These are phyloP conservation scores for Phyllostomus discolor DNA, from an alignment of 2,113 vertebrate species.

Conservation along the genomic window DNA sequence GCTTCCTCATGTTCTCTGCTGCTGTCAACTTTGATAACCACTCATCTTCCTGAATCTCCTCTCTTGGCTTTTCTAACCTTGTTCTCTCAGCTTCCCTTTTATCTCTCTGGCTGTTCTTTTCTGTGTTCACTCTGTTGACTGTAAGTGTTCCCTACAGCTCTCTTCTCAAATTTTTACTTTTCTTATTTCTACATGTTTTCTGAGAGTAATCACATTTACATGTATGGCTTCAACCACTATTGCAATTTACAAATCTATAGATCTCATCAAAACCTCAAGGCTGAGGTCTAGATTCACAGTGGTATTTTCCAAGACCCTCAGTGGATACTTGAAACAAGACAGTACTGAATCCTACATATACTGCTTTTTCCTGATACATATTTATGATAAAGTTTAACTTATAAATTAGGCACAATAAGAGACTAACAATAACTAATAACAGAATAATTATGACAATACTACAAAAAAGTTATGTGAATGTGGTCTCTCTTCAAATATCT, in stretches of 20 bases:
- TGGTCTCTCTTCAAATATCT: not conserved
- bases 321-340: not conserved
- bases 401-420: too few relatives aligned
- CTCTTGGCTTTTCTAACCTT: not conserved
- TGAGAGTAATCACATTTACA: not conserved
- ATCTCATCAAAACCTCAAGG: not conserved
- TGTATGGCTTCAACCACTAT: not conserved
- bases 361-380: too few relatives aligned
- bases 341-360: not conserved
- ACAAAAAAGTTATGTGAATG: not conserved
- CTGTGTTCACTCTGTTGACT: not conserved
- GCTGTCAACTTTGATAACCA: not conserved
- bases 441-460: not conserved
- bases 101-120: not conserved
- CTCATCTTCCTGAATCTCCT: not conserved
- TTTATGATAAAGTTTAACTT: too few relatives aligned
- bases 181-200: not conserved
- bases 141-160: not conserved
- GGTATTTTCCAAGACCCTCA: not conserved
- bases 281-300: not conserved
- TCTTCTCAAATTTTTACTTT: not conserved
- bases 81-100: not conserved
- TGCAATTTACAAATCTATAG: not conserved
- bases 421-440: not conserved
- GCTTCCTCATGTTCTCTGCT: not conserved